Evolutionary conservation across 2,888 invertebrate genomes (phyloP).

Genomic region (Caenorhabditis virilis): DNA sequence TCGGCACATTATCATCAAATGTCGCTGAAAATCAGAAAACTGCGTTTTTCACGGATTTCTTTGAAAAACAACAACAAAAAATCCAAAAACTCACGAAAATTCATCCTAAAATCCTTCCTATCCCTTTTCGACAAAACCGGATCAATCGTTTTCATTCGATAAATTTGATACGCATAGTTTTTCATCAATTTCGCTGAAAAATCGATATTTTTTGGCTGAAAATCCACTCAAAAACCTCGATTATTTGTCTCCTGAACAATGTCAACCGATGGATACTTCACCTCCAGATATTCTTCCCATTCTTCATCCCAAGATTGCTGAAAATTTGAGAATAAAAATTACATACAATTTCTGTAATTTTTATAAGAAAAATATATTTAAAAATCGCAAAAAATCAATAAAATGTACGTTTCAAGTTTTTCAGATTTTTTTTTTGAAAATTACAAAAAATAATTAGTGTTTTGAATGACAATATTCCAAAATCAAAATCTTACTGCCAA

Average conservation of each 20-base stretch:
- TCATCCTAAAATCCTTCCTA: conserved; percentile 1
- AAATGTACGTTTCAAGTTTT: no score
- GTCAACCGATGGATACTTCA: background rate
- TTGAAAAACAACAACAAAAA: background rate
- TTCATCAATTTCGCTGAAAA: conserved; percentile 4
- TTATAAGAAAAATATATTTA: no score
- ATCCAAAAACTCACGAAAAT: conserved; percentile 1
- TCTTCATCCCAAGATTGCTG: conserved; percentile 10
- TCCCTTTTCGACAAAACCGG: conserved; percentile 10
- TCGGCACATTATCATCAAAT: conserved; percentile 23
- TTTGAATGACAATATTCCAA: no score
- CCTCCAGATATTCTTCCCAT: conserved; percentile 8
- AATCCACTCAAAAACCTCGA: background rate
- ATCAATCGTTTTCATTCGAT: conserved; percentile 30
- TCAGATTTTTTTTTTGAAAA: no score
- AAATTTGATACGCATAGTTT: conserved; percentile 30
- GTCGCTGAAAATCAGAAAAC: conserved; percentile 8
- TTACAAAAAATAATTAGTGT: no score
- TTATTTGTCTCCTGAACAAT: no score
- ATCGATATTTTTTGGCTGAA: background rate
- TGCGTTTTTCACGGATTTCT: background rate
- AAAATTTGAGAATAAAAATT: no score
- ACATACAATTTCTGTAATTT: no score
- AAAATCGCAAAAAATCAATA: no score
- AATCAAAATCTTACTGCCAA: no score